Conservation (phyloP, 2,113 vertebrate species). For the Anarrhichthys ocellatus region DNA sequence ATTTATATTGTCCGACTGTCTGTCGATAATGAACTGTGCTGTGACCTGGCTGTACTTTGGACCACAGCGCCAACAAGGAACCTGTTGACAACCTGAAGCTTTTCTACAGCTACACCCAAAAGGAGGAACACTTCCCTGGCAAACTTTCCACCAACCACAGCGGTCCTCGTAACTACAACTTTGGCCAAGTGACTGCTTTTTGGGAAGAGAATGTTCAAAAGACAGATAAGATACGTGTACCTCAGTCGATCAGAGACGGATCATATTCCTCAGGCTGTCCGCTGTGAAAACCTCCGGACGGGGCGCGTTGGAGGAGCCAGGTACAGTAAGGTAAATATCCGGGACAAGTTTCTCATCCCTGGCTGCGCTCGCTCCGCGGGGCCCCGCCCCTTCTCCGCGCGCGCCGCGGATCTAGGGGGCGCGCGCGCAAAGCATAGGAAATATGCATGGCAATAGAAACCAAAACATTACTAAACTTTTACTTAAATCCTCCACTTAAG, state of each 20-base stretch:
- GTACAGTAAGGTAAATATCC: conserved; percentile 81
- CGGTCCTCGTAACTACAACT: conserved; percentile 36
- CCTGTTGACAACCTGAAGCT: conserved; percentile 70
- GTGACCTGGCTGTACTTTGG: conserved; percentile 73
- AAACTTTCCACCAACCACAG: conserved; percentile 57
- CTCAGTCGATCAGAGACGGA: conserved; percentile 53
- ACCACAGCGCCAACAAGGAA: conserved; percentile 66
- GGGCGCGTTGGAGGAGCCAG: conserved; percentile 64
- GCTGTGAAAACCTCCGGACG: conserved; percentile 36
- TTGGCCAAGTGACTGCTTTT: conserved; percentile 25
- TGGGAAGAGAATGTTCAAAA: conserved; percentile 21
- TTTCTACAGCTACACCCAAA: conserved; percentile 69
- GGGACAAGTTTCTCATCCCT: conserved; percentile 78
- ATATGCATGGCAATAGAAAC: background rate
- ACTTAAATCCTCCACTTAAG: background rate
- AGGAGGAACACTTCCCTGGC: conserved; percentile 32
- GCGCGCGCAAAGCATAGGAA: conserved; percentile 10
- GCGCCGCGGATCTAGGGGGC: conserved; percentile 37
- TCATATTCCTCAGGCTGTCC: conserved; percentile 32
- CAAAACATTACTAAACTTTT: background rate
- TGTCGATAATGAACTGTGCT: conserved; percentile 41
- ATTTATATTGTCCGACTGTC: conserved; percentile 3
- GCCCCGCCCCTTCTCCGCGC: conserved; percentile 74
- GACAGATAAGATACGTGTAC: conserved; percentile 47
- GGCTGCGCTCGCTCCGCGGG: conserved; percentile 57